These are phyloP conservation scores for Brachionus koreanus DNA, from an alignment of 1,140 invertebrate genomes.

Conservation along the genomic window DNA sequence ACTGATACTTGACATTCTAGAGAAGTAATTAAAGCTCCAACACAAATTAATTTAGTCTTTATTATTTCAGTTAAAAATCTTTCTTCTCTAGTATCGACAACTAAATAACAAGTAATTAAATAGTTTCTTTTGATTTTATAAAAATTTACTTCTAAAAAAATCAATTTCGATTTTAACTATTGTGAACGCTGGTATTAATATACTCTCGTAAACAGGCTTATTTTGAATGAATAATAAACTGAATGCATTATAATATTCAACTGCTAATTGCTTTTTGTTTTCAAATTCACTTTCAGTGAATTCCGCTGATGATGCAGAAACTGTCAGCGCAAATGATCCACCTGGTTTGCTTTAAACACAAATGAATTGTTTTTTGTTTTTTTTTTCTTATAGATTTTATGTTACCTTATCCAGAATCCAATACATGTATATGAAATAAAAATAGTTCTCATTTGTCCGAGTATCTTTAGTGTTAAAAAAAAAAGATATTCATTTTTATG, in stretches of 20 bases:
- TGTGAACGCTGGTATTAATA: not conserved
- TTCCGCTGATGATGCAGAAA: not conserved
- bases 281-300: not conserved
- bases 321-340: not conserved
- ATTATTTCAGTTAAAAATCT: not conserved
- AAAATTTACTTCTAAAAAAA: not conserved
- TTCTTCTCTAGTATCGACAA: not conserved
- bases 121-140: not conserved
- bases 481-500: too few relatives aligned
- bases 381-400: not conserved
- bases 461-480: too few relatives aligned
- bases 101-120: not conserved
- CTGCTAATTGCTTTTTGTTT: not conserved
- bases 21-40: not conserved
- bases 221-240: not conserved
- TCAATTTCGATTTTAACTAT: not conserved
- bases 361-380: not conserved
- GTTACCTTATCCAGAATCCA: not conserved
- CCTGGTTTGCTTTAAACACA: not conserved
- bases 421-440: not conserved
- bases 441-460: not conserved
- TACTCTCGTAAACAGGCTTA: not conserved
- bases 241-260: not conserved
- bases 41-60: not conserved
- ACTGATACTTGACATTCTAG: not conserved